phyloP scores from a whole-genome alignment of 23 tunicate genomes.

The Halocynthia aurantium region DNA sequence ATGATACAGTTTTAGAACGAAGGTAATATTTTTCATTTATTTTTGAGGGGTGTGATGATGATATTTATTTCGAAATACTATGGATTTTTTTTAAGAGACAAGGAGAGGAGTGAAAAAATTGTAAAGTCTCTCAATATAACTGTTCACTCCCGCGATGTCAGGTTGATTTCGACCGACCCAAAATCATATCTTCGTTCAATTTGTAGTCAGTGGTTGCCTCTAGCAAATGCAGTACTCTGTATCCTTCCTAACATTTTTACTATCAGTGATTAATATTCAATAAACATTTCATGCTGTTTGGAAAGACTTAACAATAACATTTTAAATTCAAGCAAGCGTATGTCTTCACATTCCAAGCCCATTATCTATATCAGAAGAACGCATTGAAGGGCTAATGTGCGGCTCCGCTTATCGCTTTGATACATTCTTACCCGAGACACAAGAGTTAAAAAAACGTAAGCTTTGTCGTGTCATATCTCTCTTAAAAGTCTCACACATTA shows the following conservation, averaged over 20 bases:
- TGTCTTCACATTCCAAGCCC: conserved; percentile 71
- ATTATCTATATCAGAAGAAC: conserved; percentile 36
- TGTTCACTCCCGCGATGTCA: conserved; percentile 63
- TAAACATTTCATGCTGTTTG: background rate
- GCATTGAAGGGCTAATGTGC: conserved; percentile 85
- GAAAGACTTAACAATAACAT: background rate
- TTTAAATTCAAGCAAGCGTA: conserved; percentile 48
- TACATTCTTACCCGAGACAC: conserved; percentile 49
- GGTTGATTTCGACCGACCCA: conserved; percentile 58
- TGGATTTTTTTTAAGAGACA: conserved; percentile 47
- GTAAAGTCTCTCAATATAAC: conserved; percentile 48
- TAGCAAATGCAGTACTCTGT: conserved; percentile 70
- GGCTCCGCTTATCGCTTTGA: conserved; percentile 56
- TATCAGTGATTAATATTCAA: background rate
- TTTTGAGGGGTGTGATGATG: background rate
- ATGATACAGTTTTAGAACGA: conserved; percentile 48
- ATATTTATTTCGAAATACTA: background rate
- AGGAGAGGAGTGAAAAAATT: conserved; percentile 65
- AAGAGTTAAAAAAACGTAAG: conserved; percentile 27
- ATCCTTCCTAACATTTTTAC: conserved; percentile 4
- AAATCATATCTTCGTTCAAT: conserved; percentile 65
- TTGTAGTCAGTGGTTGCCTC: conserved; percentile 89
- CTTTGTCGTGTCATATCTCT: too few species aligned
- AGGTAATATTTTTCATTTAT: conserved; percentile 19
- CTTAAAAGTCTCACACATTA: too few species aligned